These are phyloP conservation scores for Drosophila emarginata DNA, from an alignment of 2,888 invertebrate genomes.

Conservation along the genomic window DNA sequence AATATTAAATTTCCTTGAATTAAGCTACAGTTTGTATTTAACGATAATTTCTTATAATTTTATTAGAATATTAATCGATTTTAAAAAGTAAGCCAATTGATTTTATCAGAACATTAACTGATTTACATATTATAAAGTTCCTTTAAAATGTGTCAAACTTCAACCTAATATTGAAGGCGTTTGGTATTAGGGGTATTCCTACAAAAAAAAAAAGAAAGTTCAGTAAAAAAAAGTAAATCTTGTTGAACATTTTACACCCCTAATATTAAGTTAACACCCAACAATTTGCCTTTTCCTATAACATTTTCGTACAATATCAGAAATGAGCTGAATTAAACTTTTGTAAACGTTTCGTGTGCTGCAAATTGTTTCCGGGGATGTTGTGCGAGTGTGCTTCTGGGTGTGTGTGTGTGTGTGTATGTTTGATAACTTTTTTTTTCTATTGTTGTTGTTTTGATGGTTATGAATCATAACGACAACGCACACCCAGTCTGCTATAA, in stretches of 20 bases:
- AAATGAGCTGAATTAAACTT: constrained; percentile 69
- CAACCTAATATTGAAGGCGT: too few relatives aligned
- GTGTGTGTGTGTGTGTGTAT: constrained; percentile 1
- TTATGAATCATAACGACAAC: constrained; percentile 72
- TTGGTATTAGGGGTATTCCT: neutral
- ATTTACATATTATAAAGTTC: too few relatives aligned
- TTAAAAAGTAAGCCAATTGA: too few relatives aligned
- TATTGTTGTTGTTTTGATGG: constrained; percentile 55
- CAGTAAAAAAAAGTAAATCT: neutral
- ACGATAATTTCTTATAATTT: too few relatives aligned
- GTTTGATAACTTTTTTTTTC: constrained; percentile 47
- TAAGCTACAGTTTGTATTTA: neutral
- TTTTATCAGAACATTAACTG: too few relatives aligned
- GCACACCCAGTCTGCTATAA: constrained; percentile 37
- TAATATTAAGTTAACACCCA: constrained; percentile 10
- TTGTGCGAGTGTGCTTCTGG: constrained; percentile 35
- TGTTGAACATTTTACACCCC: neutral
- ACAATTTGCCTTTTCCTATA: neutral
- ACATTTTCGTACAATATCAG: constrained; percentile 1
- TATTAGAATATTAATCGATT: too few relatives aligned
- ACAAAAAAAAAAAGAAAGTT: neutral
- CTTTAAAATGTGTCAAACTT: too few relatives aligned
- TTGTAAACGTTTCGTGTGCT: constrained; percentile 73
- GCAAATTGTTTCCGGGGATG: constrained; percentile 76
- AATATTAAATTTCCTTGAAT: neutral